Base-by-base conservation (phyloP, 2,888 invertebrate species). In the Sphaerophoria rueppellii region DNA sequence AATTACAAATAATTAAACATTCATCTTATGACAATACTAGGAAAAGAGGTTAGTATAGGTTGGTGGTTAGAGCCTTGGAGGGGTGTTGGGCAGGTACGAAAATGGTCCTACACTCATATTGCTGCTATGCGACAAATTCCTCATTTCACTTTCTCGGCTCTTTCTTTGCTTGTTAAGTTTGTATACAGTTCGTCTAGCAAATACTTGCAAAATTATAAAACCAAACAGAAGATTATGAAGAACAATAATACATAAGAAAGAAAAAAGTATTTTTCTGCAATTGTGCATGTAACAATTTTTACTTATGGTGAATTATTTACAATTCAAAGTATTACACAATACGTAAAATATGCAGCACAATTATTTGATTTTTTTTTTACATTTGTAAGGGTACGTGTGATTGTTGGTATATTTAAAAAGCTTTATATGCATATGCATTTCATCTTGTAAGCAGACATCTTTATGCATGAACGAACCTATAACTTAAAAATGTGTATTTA, bases 1-100 rank as follows among this genome's bases (percentile, higher is more conserved):
- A 81, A 85, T 85, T 85, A 85, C 85, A 85, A 85, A 85, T 85
- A 85, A 85, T 85, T 85, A 85, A 85, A 85, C 85, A 73, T 85
- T 85, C 85, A 85, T 81, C 81, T 81, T 40, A 81, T 76, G 70
- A 85, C 85, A 85, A 85, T 85, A 73, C 46, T 40, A 57, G 57
- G 50, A 24, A 70, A 48, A 54, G 67, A 43, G 52, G 60, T 40
- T 60, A 54, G 57, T 43, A 40, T 16, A 57, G 34, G 14, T 46
- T 52, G n/a, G 14, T 54, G 57, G 55, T 50, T 67, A 46, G 60
- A 12, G n/a, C n/a, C n/a, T n/a, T n/a, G n/a, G n/a, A n/a, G n/a
- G n/a, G n/a, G n/a, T n/a, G n/a, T 14, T 67, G 46, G 24, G 40
- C 40, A 40, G 37, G 40, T 58, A 11, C 5, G 37, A 7, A 58